phyloP scores from a whole-genome alignment of 2,797 vertebrate genomes.

The Pterois miles region DNA sequence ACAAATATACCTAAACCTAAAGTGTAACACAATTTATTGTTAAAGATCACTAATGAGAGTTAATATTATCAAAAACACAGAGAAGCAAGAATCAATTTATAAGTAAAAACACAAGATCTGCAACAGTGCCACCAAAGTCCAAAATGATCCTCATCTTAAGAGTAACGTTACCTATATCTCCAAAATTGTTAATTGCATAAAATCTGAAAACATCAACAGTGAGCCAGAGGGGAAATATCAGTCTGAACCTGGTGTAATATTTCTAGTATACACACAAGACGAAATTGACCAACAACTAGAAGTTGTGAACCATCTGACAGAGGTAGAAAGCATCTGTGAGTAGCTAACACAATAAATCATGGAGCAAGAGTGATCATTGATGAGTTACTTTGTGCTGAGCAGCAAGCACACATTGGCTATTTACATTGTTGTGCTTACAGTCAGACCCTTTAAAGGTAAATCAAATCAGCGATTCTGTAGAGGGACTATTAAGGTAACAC shows the following conservation, averaged over 20 bases:
- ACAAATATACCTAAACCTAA: no score
- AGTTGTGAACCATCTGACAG: no score
- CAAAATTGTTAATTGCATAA: neutral
- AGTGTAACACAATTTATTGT: neutral
- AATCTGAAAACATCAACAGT: neutral
- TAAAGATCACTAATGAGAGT: neutral
- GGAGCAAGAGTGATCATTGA: no score
- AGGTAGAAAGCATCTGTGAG: no score
- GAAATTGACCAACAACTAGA: neutral
- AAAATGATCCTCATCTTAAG: neutral
- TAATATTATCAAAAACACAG: neutral
- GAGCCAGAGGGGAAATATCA: neutral
- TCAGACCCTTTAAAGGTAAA: neutral
- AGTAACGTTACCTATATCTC: no score
- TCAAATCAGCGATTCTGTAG: no score
- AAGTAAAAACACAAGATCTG: neutral
- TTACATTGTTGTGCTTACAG: neutral
- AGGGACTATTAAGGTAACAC: no score
- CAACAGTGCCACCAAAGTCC: accelerated
- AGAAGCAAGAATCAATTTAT: neutral
- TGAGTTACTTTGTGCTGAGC: neutral
- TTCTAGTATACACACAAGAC: no score
- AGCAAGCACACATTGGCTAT: no score
- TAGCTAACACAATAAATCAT: no score
- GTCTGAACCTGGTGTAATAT: no score